Conservation (phyloP, 2,113 vertebrate species). For the Crocuta crocuta region DNA sequence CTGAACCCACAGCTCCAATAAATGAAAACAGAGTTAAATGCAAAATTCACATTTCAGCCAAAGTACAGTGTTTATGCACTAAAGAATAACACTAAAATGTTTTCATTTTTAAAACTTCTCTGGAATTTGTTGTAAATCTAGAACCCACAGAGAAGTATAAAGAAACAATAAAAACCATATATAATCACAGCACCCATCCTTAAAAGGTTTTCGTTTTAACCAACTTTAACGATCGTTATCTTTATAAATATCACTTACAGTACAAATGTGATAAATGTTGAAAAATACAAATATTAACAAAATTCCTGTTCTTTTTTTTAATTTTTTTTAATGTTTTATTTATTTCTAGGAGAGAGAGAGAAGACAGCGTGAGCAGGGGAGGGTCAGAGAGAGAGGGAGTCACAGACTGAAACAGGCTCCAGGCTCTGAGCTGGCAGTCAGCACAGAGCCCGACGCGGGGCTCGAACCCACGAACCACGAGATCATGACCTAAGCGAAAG, state of each 20-base stretch:
- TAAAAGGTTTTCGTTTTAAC: neutral
- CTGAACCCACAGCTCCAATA: neutral
- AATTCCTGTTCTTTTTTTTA: neutral
- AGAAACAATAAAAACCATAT: neutral
- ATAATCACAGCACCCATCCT: neutral
- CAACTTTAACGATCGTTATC: neutral
- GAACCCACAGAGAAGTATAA: conserved; percentile 46
- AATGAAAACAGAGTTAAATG: neutral
- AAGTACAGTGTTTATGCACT: neutral
- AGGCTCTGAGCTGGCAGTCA: too few species aligned
- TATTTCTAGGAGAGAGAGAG: too few species aligned
- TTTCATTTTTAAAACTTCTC: neutral
- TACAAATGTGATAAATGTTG: neutral
- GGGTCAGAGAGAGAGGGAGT: too few species aligned
- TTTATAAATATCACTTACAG: neutral
- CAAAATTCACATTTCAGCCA: neutral
- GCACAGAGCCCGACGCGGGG: too few species aligned
- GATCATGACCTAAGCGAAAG: too few species aligned
- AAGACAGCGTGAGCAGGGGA: too few species aligned
- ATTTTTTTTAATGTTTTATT: too few species aligned
- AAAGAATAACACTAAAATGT: neutral
- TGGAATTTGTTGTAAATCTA: neutral
- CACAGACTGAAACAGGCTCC: too few species aligned
- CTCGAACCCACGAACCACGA: too few species aligned
- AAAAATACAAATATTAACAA: conserved; percentile 31